Conservation (phyloP, 2,888 invertebrate species). For the Allacma fusca region DNA sequence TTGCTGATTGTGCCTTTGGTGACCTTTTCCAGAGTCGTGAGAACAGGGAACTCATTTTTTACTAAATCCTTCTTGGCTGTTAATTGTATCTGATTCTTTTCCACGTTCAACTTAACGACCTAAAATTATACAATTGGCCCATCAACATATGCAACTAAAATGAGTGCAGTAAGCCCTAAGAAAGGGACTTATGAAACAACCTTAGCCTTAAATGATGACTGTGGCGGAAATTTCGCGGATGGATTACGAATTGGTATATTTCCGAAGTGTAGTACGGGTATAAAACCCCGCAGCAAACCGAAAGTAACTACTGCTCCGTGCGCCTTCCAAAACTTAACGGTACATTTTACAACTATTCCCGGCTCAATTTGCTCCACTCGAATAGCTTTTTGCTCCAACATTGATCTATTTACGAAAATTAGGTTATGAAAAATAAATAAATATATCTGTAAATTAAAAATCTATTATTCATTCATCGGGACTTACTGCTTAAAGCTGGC, state of each 20-base stretch:
- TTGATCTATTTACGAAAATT: slow-evolving; percentile 39
- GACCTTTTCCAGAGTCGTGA: slow-evolving; percentile 32
- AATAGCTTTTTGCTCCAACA: slow-evolving; percentile 38
- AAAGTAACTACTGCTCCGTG: slow-evolving; percentile 65
- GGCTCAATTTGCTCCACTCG: slow-evolving; percentile 43
- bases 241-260: slow-evolving; percentile 66
- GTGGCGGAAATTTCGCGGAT: slow-evolving; percentile 69
- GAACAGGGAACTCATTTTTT: slow-evolving; percentile 40
- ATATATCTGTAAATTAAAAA: neutral
- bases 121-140: slow-evolving; percentile 54
- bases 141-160: neutral
- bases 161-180: too few species aligned
- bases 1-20: slow-evolving; percentile 42
- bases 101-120: slow-evolving; percentile 69
- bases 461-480: neutral
- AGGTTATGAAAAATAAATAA: neutral
- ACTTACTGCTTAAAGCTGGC: slow-evolving; percentile 51
- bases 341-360: slow-evolving; percentile 45
- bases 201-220: slow-evolving; percentile 70
- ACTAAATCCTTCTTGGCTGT: slow-evolving; percentile 64
- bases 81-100: slow-evolving; percentile 68
- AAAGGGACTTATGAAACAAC: slow-evolving; percentile 29
- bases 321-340: slow-evolving; percentile 42
- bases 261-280: slow-evolving; percentile 68
- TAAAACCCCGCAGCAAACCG: slow-evolving; percentile 65